Base-by-base conservation (phyloP, 2,888 invertebrate genomes). In the Antheraea assamensis region DNA sequence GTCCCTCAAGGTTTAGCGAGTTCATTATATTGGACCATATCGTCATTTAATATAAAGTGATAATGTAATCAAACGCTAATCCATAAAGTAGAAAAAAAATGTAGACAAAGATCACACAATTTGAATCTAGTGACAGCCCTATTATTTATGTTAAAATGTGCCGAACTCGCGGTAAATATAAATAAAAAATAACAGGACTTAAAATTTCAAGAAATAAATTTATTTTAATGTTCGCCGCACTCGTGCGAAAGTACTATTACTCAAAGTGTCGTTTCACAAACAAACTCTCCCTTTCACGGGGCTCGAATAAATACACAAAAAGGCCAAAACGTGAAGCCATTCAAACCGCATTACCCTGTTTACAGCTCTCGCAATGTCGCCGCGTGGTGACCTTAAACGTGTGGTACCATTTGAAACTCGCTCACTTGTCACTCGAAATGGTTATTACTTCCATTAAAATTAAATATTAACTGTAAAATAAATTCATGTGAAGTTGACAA, bases 281-380 rank as follows among this genome's bases (percentile, higher is more conserved):
- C 42, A 17, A 4, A 70, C 49, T 47, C 49, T 70, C 49, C 19
- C 42, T 47, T 49, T 70, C 47, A 27, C 42, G 42, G 24, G 3
- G 13, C 70, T 42, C 24, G 49, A 47, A 70, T 70, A 47, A 70
- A 27, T 70, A 24, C n/a, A 24, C 49, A 70, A 17, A 42, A 47
- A 70, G 8, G 27, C 42, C 24, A 24, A 49, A 70, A 27, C 49
- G 24, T 70, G 47, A 47, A 70, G 47, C 24, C 49, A 47, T 42
- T 70, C 24, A 70, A 47, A 49, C 42, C 27, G 27, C 70, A 27
- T 70, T 47, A 24, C 42, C 49, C 49, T 27, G 24, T 70, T 70
- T 24, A 70, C 42, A 70, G 70, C n/a, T 35, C n/a, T 70, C 35
- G n/a, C 21, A 70, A 71, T 71, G 71, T 71, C 19, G 19, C 17